Percentiles rank a stretch among this genome's conserved stretches.
These are phyloP conservation scores for Electrophaes corylata DNA, from an alignment of 2,888 invertebrate species.

Conservation along the genomic window DNA sequence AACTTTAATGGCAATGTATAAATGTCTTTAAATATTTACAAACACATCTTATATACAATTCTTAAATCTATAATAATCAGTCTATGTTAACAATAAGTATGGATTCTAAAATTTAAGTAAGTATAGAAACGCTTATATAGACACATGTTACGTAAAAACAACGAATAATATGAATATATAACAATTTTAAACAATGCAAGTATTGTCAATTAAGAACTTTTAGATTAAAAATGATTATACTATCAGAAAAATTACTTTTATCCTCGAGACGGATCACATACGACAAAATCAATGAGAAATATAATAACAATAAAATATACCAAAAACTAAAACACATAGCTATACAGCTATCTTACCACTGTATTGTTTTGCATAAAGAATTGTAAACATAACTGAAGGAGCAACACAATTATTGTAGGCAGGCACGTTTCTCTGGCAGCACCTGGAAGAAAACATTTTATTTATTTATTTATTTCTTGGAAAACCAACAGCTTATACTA, in stretches of 20 bases:
- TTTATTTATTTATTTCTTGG: too few species aligned
- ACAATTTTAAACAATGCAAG: slow-evolving; percentile 25
- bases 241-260: slow-evolving; percentile 45
- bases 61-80: slow-evolving; percentile 70
- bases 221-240: slow-evolving; percentile 13
- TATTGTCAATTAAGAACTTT: slow-evolving; percentile 31
- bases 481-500: too few species aligned
- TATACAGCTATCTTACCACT: slow-evolving; percentile 74
- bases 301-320: neutral
- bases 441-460: slow-evolving; percentile 49
- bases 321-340: slow-evolving; percentile 13
- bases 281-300: slow-evolving; percentile 42
- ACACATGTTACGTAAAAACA: slow-evolving; percentile 17
- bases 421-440: slow-evolving; percentile 68
- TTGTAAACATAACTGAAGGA: slow-evolving; percentile 67
- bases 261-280: slow-evolving; percentile 50
- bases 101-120: slow-evolving; percentile 34
- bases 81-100: slow-evolving; percentile 67
- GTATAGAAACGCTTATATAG: slow-evolving; percentile 31
- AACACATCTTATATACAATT: slow-evolving; percentile 58
- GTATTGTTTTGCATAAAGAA: slow-evolving; percentile 65
- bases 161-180: slow-evolving; percentile 32
- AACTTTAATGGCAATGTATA: slow-evolving; percentile 39
- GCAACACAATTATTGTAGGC: slow-evolving; percentile 67
- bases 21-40: slow-evolving; percentile 52